Evolutionary conservation across 2,888 invertebrate species (phyloP).

Genomic region (Eucriotettix oculatus): DNA sequence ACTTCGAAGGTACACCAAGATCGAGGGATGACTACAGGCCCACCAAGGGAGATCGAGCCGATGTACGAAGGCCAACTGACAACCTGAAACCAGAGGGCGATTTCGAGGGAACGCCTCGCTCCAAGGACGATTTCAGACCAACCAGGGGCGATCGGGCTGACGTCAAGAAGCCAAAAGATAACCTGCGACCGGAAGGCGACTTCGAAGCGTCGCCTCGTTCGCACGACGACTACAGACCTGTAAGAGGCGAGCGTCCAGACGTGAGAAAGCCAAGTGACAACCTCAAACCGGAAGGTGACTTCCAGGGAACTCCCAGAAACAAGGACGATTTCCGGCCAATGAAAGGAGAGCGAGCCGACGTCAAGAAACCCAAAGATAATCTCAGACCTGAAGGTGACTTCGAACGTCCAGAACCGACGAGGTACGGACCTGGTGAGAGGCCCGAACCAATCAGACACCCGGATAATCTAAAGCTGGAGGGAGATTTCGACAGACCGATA

Average conservation of each 20-base stretch:
- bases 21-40: constrained; percentile 18
- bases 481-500: constrained; percentile 29
- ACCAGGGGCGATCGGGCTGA: constrained; percentile 27
- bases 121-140: constrained; percentile 25
- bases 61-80: constrained; percentile 14
- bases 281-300: constrained; percentile 34
- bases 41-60: constrained; percentile 20
- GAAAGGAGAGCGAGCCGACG: constrained; percentile 12
- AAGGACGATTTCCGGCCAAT: constrained; percentile 3
- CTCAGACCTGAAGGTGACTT: constrained; percentile 38
- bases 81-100: constrained; percentile 14
- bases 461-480: constrained; percentile 36
- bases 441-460: constrained; percentile 25
- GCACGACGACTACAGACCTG: constrained; percentile 10
- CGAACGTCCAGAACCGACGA: constrained; percentile 20
- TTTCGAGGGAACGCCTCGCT: constrained; percentile 25
- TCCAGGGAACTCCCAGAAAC: constrained; percentile 12
- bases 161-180: constrained; percentile 23
- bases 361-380: constrained; percentile 26
- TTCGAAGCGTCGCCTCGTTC: constrained; percentile 15
- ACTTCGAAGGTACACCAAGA: too few species aligned
- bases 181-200: constrained; percentile 25
- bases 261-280: constrained; percentile 16
- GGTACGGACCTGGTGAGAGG: constrained; percentile 14
- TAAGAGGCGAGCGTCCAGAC: constrained; percentile 15